Base-by-base conservation (phyloP, 1,140 invertebrate species). In the Drosophila gunungcola region DNA sequence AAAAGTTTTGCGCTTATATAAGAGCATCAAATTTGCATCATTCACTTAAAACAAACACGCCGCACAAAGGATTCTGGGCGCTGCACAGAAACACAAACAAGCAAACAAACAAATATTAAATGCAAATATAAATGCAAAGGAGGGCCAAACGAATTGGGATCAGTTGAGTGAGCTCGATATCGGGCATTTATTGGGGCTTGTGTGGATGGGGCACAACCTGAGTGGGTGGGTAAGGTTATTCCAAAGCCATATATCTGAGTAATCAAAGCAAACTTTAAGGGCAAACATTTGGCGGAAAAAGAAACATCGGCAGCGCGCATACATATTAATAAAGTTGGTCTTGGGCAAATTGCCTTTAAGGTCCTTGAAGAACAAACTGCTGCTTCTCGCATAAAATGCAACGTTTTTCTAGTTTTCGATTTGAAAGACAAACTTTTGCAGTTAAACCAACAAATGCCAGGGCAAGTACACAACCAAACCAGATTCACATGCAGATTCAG, bases 11-110 rank as follows among this genome's bases (percentile, higher is more conserved):
- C 68, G 76, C 77, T 88, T 88, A 80, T 83, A 84, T 77, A 78
- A 84, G 73, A 84, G 84, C 84, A 88, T 88, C 81, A 88, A 88
- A 88, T 88, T 88, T 88, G 84, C 84, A 88, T 88, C 86, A 88
- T 88, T 89, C 80, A 88, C 80, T 89, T 88, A 88, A 89, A 88
- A 89, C 84, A 88, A 88, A 88, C 58, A 74, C 53, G 57, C 62
- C 32, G 27, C 65, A 72, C 68, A 72, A 72, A 72, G 68, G 68
- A 70, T 79, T 79, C 73, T 58, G 68, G 62, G 48, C 54, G 25
- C 12, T 57, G 36, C 42, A 25, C 16, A n/a, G 29, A 38, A 27
- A 25, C 38, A 54, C 55, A 86, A 70, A 76, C 80, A 86, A 70
- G 72, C 80, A 85, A 85, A 84, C 82, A 88, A 83, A 89, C 84